Percentiles rank a stretch among this genome's conserved stretches.
These are phyloP conservation scores for Idaea biselata DNA, from an alignment of 2,888 invertebrate genomes.

Conservation along the genomic window DNA sequence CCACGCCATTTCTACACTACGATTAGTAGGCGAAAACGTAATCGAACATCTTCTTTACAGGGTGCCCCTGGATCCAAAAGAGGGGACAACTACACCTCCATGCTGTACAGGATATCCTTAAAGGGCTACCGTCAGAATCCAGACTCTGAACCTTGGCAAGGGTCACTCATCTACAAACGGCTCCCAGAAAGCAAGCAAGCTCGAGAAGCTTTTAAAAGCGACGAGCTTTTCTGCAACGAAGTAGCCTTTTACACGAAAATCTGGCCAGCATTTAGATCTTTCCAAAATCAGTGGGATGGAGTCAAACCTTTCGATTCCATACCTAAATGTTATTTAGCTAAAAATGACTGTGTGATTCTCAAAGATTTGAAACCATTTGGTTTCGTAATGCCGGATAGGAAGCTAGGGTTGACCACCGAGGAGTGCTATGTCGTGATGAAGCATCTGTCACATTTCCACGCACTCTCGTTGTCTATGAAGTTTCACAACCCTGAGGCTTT, in stretches of 20 bases:
- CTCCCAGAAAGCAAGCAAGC: constrained; percentile 83
- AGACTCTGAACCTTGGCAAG: constrained; percentile 79
- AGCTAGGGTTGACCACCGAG: constrained; percentile 80
- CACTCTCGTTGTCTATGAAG: constrained; percentile 83
- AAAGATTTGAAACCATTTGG: constrained; percentile 83
- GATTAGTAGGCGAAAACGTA: neutral
- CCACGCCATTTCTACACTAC: too few relatives aligned
- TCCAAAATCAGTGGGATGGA: constrained; percentile 74
- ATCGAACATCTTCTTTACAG: constrained; percentile 43
- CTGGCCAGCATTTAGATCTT: constrained; percentile 82
- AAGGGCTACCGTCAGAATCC: constrained; percentile 61
- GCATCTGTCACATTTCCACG: constrained; percentile 83
- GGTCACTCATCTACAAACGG: constrained; percentile 85
- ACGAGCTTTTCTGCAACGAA: constrained; percentile 85
- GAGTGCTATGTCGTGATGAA: constrained; percentile 82
- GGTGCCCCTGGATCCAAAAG: constrained; percentile 86
- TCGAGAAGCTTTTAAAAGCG: constrained; percentile 86
- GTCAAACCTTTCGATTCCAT: constrained; percentile 75
- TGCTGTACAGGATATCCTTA: constrained; percentile 84
- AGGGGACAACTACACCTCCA: constrained; percentile 88
- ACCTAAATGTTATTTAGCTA: constrained; percentile 82
- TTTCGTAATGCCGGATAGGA: constrained; percentile 84
- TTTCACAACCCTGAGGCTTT: constrained; percentile 79
- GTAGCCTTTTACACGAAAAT: constrained; percentile 86
- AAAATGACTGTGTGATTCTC: constrained; percentile 77